phyloP scores from a whole-genome alignment of 2,888 invertebrate species.

The Andrena flavipes region DNA sequence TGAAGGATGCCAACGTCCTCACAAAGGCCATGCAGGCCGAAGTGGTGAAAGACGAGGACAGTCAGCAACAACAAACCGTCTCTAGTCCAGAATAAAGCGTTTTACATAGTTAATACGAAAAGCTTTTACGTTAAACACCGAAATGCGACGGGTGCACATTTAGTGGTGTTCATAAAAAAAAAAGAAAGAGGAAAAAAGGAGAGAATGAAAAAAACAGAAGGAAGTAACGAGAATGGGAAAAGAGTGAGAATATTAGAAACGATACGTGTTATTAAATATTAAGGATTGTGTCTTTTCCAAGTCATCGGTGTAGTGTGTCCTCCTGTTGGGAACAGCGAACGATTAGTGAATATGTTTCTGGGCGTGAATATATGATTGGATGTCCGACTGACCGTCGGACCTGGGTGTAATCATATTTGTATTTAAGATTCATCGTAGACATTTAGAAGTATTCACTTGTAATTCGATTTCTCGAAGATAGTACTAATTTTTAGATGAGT shows the following conservation, averaged over 20 bases:
- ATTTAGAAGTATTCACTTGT: constrained; percentile 66
- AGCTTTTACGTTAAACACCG: constrained; percentile 53
- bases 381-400: constrained; percentile 64
- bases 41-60: constrained; percentile 82
- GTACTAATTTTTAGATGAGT: constrained; percentile 65
- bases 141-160: constrained; percentile 43
- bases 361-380: constrained; percentile 51
- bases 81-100: constrained; percentile 82
- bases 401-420: constrained; percentile 73
- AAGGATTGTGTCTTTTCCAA: constrained; percentile 66
- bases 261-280: constrained; percentile 61
- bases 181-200: constrained; percentile 29
- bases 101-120: constrained; percentile 64
- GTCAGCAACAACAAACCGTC: constrained; percentile 85
- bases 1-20: constrained; percentile 93
- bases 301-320: constrained; percentile 57
- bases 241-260: constrained; percentile 64
- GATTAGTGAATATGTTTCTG: constrained; percentile 47
- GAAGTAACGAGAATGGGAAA: constrained; percentile 3
- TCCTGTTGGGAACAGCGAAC: constrained; percentile 44
- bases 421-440: constrained; percentile 68
- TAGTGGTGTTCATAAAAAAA: constrained; percentile 50
- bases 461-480: constrained; percentile 66
- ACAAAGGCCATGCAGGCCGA: constrained; percentile 91
- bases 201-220: constrained; percentile 60